Base-by-base conservation (phyloP, 2,888 invertebrate species). In the Portevinia maculata region DNA sequence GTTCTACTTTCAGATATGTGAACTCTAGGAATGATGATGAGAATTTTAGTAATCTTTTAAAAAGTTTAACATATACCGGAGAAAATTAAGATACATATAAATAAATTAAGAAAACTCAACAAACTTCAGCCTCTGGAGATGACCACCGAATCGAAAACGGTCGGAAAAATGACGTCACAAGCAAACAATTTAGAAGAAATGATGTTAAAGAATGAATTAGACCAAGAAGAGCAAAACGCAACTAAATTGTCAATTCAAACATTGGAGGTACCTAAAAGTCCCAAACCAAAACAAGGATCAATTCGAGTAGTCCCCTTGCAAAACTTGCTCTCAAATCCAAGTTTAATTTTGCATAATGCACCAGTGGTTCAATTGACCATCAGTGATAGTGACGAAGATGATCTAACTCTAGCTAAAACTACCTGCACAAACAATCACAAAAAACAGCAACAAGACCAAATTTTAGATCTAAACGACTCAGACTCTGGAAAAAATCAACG, bases 271-370 rank as follows among this genome's bases (percentile, higher is more conserved):
- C 11, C 17, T 11, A 21, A 30, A 44, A 15, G 8, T 34, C 3
- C 17, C 3, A 6, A 39, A 2, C 8, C 44, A 32, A 7, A 65
- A 30, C 39, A n/a, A 15, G 70, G 78, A 7, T 32, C 21, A 11
- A 83, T 83, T 17, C 76, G 81, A n/a, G 39, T 83, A 0, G 81
- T 83, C 13, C 81, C 81, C 3, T 19, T 83, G 13, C 52, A 71
- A 60, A 78, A 60, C 5, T 52, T 83, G 46, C 76, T 83, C 9
- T 78, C 81, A 32, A 41, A 32, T 8, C 32, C 70, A 28, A 44
- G 15, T 3, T 44, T 24, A 39, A n/a, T 3, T 24, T 11, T 13
- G 3, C 1, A 60, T 7, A 65, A 17, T 46, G 34, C 53, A 17
- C 1, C 34, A 11, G 17, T 13, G 21, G 62, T 55, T 41, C 62